Evolutionary conservation across 2,888 invertebrate species (phyloP).

Genomic region (Leptinotarsa rubiginosa): DNA sequence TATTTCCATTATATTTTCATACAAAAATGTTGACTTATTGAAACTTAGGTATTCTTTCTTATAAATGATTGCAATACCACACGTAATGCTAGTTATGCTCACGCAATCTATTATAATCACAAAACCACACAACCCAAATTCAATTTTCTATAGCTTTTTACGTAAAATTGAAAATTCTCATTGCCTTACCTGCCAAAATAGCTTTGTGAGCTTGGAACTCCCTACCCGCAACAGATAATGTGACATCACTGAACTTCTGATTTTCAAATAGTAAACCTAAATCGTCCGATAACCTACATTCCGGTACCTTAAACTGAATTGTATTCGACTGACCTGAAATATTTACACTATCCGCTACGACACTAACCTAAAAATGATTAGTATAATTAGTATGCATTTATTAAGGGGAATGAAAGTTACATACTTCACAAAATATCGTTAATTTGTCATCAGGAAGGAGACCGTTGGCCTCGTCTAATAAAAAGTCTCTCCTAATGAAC

Average conservation of each 20-base stretch:
- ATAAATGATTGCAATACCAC: too few species aligned
- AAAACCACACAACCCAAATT: too few species aligned
- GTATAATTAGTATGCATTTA: constrained; percentile 40
- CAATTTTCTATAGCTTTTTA: not conserved
- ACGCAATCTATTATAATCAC: too few species aligned
- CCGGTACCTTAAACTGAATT: constrained; percentile 96
- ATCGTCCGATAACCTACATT: constrained; percentile 94
- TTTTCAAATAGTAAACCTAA: constrained; percentile 95
- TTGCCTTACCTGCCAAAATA: constrained; percentile 84
- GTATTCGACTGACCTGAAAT: constrained; percentile 98
- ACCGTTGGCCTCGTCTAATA: constrained; percentile 98
- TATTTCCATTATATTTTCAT: too few species aligned
- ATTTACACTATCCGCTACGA: constrained; percentile 99
- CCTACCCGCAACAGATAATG: constrained; percentile 89
- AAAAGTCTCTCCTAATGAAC: constrained; percentile 98
- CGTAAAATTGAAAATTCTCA: constrained; percentile 17
- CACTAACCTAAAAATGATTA: constrained; percentile 76
- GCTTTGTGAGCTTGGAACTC: constrained; percentile 98
- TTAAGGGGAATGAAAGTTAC: constrained; percentile 46
- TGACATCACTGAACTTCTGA: constrained; percentile 97
- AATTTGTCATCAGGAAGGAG: constrained; percentile 98
- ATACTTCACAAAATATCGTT: constrained; percentile 98
- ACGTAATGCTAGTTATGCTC: too few species aligned
- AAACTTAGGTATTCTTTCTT: too few species aligned
- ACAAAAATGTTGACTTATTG: too few species aligned